A percentile compares a stretch with the other conserved stretches of the same genome.
Conservation (phyloP, 2,797 vertebrate genomes). For the Sebastolobus altivelis region DNA sequence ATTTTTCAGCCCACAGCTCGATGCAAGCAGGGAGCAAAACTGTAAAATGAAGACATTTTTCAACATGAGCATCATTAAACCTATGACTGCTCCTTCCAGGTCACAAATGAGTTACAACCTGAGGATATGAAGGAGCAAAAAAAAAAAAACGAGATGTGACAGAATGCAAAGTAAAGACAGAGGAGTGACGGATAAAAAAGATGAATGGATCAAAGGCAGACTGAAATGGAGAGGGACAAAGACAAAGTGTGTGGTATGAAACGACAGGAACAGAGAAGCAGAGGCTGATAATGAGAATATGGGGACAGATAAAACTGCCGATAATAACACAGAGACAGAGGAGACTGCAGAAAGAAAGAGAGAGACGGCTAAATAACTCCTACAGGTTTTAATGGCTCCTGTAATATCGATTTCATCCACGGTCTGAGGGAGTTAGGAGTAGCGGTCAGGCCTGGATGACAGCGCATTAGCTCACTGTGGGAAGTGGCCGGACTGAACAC, state of each 20-base stretch:
- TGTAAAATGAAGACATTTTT: conserved; percentile 21
- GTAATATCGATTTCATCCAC: conserved; percentile 72
- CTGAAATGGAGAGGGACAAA: conserved; percentile 8
- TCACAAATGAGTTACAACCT: conserved; percentile 10
- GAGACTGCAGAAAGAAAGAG: conserved; percentile 26
- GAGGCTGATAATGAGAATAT: conserved; percentile 27
- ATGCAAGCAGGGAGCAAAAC: background rate
- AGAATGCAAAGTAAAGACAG: background rate
- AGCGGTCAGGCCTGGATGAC: conserved; percentile 59
- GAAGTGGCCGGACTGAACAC: conserved; percentile 52
- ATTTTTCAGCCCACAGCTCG: background rate
- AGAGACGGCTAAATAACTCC: conserved; percentile 52
- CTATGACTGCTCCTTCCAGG: background rate
- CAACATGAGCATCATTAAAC: conserved; percentile 17
- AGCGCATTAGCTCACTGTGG: conserved; percentile 62
- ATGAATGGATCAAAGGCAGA: conserved; percentile 24
- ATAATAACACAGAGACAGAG: conserved; percentile 12
- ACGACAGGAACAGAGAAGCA: conserved; percentile 24
- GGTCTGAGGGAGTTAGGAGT: conserved; percentile 59
- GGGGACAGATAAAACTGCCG: conserved; percentile 22
- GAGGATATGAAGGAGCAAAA: background rate
- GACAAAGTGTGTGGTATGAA: conserved; percentile 15
- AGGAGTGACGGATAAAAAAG: background rate
- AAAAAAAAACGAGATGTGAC: background rate
- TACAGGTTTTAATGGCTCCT: conserved; percentile 52